phyloP scores from a whole-genome alignment of 2,888 invertebrate species.

The Eugnorisma glareosa region DNA sequence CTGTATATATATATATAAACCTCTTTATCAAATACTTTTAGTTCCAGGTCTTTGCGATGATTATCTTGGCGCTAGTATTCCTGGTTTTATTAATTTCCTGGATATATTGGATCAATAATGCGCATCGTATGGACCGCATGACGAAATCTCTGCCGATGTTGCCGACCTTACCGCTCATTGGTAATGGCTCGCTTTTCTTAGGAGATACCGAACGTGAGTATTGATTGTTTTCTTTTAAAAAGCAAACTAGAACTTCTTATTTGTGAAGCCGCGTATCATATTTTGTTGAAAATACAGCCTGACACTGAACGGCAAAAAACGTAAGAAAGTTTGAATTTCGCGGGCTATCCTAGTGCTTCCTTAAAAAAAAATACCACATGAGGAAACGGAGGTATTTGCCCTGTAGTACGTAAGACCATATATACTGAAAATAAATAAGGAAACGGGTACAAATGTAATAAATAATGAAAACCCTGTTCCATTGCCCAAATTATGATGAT shows the following conservation, averaged over 20 bases:
- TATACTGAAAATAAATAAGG: background rate
- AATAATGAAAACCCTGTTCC: background rate
- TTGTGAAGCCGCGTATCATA: background rate
- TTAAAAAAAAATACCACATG: background rate
- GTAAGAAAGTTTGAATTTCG: too few relatives aligned
- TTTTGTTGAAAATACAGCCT: too few relatives aligned
- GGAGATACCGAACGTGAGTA: conserved; percentile 81
- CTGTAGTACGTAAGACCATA: background rate
- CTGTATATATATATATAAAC: too few relatives aligned
- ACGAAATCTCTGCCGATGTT: conserved; percentile 76
- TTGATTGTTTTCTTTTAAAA: background rate
- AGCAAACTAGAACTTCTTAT: background rate
- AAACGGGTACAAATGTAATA: background rate
- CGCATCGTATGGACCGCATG: conserved; percentile 74
- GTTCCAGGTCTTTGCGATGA: conserved; percentile 70
- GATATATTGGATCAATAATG: conserved; percentile 71
- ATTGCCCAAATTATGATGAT: background rate
- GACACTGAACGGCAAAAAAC: too few relatives aligned
- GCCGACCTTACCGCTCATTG: conserved; percentile 78
- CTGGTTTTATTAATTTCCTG: conserved; percentile 71
- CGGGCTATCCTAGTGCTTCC: too few relatives aligned
- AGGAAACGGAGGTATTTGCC: background rate
- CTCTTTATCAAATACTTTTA: background rate
- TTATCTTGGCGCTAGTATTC: conserved; percentile 72
- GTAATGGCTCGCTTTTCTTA: conserved; percentile 81